These are phyloP conservation scores for Elaphurus davidianus DNA, from an alignment of 2,113 vertebrate species.

Conservation along the genomic window DNA sequence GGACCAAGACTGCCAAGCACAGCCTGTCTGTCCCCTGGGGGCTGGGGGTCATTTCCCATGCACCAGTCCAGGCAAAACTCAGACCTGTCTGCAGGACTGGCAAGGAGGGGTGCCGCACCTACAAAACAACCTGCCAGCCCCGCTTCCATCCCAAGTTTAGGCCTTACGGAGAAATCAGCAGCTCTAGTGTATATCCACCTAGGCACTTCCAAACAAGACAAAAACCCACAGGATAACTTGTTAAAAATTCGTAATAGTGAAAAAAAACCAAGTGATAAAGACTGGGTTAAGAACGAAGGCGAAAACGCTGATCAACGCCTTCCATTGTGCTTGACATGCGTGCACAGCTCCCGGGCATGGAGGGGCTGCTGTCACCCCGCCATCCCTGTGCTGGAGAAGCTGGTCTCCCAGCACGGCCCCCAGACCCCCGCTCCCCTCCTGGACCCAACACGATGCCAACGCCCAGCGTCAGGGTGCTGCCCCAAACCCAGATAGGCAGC, in stretches of 20 bases:
- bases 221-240: neutral
- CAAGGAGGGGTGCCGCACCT: neutral
- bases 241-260: neutral
- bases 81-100: neutral
- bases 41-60: neutral
- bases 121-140: accelerated
- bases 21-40: neutral
- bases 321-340: neutral
- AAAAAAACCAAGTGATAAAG: neutral
- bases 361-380: neutral
- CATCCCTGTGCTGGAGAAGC: neutral
- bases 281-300: neutral
- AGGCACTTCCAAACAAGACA: neutral
- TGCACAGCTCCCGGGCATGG: neutral
- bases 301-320: neutral
- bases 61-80: neutral
- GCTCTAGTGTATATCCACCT: neutral
- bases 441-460: neutral
- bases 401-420: neutral
- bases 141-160: neutral
- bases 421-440: neutral
- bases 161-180: neutral
- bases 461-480: neutral
- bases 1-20: neutral
- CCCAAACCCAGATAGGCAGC: neutral